Conservation (phyloP, 2,797 vertebrate genomes). For the Ibycter americanus region DNA sequence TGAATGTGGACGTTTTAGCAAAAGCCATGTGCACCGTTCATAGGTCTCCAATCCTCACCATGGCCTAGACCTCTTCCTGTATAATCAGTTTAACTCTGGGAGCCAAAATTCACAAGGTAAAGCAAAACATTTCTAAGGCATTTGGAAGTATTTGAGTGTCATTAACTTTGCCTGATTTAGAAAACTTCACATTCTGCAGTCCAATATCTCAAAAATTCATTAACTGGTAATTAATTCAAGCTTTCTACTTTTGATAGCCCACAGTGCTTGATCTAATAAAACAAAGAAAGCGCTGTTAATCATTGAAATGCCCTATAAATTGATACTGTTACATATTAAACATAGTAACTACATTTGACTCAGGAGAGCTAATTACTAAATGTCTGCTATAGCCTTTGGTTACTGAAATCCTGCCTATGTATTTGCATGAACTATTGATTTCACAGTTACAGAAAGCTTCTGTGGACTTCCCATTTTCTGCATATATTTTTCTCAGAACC, state of each 20-base stretch:
- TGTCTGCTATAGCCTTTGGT: background rate
- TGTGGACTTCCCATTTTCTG: background rate
- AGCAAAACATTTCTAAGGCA: background rate
- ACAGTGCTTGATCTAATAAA: background rate
- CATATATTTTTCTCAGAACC: background rate
- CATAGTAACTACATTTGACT: background rate
- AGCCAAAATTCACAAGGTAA: background rate
- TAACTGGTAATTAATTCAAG: conserved; percentile 23
- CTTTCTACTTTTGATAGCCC: background rate
- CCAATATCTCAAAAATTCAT: conserved; percentile 6
- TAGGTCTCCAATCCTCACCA: background rate
- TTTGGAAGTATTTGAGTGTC: background rate
- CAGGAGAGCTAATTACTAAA: background rate
- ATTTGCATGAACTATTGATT: background rate
- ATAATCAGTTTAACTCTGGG: background rate
- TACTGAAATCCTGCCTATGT: background rate
- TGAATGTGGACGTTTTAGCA: background rate
- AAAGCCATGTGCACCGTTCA: background rate
- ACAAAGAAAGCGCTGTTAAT: conserved; percentile 16
- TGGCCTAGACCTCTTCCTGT: background rate
- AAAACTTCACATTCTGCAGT: background rate
- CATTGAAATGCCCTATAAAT: background rate
- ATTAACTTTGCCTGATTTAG: background rate
- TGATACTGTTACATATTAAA: background rate
- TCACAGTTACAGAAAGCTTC: background rate